Conservation (phyloP, 2,888 invertebrate species). For the Diachrysia chrysitis region DNA sequence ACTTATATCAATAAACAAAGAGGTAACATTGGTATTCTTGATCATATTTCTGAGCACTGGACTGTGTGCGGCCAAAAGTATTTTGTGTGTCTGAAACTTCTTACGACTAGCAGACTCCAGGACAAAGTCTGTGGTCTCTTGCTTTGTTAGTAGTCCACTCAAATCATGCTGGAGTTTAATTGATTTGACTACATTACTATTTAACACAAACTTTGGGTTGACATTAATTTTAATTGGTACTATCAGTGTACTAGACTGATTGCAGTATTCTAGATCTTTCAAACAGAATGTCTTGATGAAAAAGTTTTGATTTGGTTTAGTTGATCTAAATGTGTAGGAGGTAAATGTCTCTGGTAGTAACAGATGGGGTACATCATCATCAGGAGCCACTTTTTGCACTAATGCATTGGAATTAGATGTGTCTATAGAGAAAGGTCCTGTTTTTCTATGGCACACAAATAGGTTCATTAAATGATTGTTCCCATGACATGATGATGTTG, state of each 20-base stretch:
- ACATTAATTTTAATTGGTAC: slow-evolving; percentile 72
- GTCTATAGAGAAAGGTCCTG: slow-evolving; percentile 69
- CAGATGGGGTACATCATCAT: slow-evolving; percentile 47
- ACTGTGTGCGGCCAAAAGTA: slow-evolving; percentile 78
- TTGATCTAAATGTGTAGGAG: slow-evolving; percentile 66
- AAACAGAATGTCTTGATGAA: slow-evolving; percentile 76
- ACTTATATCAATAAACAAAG: slow-evolving; percentile 67
- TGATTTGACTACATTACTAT: slow-evolving; percentile 65
- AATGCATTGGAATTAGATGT: slow-evolving; percentile 66
- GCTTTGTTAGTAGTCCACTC: slow-evolving; percentile 63
- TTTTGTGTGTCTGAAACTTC: slow-evolving; percentile 73
- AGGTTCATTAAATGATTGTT: slow-evolving; percentile 74
- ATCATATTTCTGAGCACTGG: slow-evolving; percentile 69
- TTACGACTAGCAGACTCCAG: slow-evolving; percentile 69
- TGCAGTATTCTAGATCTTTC: slow-evolving; percentile 52
- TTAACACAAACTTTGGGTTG: slow-evolving; percentile 64
- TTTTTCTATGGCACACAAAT: slow-evolving; percentile 74
- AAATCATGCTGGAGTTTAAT: slow-evolving; percentile 75
- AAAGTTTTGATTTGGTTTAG: slow-evolving; percentile 67
- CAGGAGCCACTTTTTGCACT: slow-evolving; percentile 34
- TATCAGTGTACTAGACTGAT: slow-evolving; percentile 63
- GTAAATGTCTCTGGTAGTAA: slow-evolving; percentile 55
- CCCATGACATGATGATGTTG: slow-evolving; percentile 71
- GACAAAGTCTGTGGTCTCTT: slow-evolving; percentile 73
- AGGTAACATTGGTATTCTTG: slow-evolving; percentile 60